Percentiles rank a stretch among this genome's conserved stretches.
Evolutionary conservation across 2,113 vertebrate genomes (phyloP).

Genomic region (Solea solea): DNA sequence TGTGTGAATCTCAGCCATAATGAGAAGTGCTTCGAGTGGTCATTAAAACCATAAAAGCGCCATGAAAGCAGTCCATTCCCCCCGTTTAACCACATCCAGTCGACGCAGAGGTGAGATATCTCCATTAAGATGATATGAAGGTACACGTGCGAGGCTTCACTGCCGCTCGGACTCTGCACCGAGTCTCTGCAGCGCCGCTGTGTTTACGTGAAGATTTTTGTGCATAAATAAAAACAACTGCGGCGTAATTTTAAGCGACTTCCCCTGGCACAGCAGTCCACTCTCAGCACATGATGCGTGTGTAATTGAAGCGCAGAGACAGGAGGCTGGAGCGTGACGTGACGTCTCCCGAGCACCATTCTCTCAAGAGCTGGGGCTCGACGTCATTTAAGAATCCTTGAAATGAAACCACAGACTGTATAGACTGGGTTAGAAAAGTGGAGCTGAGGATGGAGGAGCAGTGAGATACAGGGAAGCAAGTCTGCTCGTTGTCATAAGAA

Average conservation of each 20-base stretch:
- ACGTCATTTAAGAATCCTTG: no score
- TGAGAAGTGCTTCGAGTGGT: no score
- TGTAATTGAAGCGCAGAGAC: constrained; percentile 16
- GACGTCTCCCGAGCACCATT: not conserved
- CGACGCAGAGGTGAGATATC: constrained; percentile 10
- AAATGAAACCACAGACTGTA: no score
- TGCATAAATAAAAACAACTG: not conserved
- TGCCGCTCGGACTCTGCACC: constrained; percentile 7
- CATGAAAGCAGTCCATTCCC: not conserved
- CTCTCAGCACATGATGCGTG: not conserved
- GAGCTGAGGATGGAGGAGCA: no score
- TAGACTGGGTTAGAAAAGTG: no score
- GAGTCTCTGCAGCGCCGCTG: not conserved
- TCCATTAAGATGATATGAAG: not conserved
- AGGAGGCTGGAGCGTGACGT: not conserved
- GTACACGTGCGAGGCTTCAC: not conserved
- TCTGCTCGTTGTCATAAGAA: no score
- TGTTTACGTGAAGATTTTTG: not conserved
- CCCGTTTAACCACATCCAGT: not conserved
- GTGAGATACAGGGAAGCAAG: no score
- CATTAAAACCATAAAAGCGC: not conserved
- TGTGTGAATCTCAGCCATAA: not conserved
- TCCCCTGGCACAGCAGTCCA: constrained; percentile 2
- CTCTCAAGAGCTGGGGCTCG: not conserved
- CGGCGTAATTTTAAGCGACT: constrained; percentile 2